These are phyloP conservation scores for Dreissena rostriformis DNA, from an alignment of 1,140 invertebrate species.

Conservation along the genomic window DNA sequence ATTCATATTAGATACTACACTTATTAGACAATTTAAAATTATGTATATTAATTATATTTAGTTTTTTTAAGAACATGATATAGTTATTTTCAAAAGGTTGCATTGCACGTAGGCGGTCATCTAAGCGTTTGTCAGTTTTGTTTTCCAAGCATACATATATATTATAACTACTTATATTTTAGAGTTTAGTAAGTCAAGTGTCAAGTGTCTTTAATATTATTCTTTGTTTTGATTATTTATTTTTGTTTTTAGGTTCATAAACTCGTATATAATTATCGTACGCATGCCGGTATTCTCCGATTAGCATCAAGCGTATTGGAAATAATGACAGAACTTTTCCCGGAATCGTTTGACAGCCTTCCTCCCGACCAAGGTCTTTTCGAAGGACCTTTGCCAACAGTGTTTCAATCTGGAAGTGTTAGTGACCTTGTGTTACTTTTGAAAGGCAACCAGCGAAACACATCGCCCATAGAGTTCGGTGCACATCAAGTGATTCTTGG, in stretches of 20 bases:
- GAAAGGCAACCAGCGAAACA: slow-evolving; percentile 70
- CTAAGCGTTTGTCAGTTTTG: too few species aligned
- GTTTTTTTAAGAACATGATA: too few species aligned
- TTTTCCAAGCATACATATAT: too few species aligned
- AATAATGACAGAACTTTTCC: slow-evolving; percentile 74
- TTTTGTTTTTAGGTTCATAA: slow-evolving; percentile 70
- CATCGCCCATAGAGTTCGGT: slow-evolving; percentile 62
- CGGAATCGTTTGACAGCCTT: slow-evolving; percentile 76
- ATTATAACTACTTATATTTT: too few species aligned
- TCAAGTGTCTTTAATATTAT: too few species aligned
- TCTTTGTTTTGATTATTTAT: background rate
- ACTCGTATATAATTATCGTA: slow-evolving; percentile 76
- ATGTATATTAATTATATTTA: too few species aligned
- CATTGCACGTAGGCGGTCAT: too few species aligned
- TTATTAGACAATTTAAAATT: too few species aligned
- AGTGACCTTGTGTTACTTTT: slow-evolving; percentile 67
- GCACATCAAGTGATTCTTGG: slow-evolving; percentile 59
- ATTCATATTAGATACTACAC: too few species aligned
- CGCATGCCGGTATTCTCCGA: slow-evolving; percentile 74
- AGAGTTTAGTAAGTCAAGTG: too few species aligned
- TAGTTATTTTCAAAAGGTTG: too few species aligned
- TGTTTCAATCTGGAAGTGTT: slow-evolving; percentile 73
- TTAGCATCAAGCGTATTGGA: slow-evolving; percentile 75
- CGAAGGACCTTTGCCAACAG: slow-evolving; percentile 70
- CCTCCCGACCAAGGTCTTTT: slow-evolving; percentile 75